phyloP scores from a whole-genome alignment of 2,888 invertebrate species.

The Ectemnius lituratus region DNA sequence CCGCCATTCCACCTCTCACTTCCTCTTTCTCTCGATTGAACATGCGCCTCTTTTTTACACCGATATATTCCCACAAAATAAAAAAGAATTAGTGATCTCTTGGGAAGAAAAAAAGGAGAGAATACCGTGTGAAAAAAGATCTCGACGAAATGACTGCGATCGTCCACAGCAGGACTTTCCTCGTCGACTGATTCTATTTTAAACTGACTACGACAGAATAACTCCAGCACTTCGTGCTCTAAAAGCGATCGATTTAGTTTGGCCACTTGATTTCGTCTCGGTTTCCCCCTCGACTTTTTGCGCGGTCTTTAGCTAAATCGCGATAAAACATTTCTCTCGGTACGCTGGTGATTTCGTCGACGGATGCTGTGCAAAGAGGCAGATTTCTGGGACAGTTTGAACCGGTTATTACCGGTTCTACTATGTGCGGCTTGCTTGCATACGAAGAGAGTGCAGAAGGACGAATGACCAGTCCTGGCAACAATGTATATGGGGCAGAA shows the following conservation, averaged over 20 bases:
- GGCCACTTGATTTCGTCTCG: neutral
- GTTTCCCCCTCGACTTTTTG: neutral
- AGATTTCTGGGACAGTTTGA: conserved; percentile 50
- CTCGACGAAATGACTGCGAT: neutral
- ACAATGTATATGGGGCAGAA: too few relatives aligned
- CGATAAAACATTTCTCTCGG: conserved; percentile 18
- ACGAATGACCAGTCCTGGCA: neutral
- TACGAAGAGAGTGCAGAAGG: conserved; percentile 2
- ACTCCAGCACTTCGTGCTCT: neutral
- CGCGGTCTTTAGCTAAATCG: neutral
- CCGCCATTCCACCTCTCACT: too few relatives aligned
- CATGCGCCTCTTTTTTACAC: neutral
- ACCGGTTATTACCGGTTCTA: conserved; percentile 53
- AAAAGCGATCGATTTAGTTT: neutral
- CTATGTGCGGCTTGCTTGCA: conserved; percentile 21
- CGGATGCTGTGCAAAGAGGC: conserved; percentile 29
- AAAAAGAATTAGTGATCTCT: too few relatives aligned
- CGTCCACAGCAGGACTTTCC: neutral
- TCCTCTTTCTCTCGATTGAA: too few relatives aligned
- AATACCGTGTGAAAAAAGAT: too few relatives aligned
- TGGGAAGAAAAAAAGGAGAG: too few relatives aligned
- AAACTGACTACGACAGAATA: too few relatives aligned
- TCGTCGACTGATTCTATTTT: too few relatives aligned
- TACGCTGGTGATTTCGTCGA: conserved; percentile 31
- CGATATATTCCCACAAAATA: too few relatives aligned